A percentile compares a stretch with the other conserved stretches of the same genome.
These are phyloP conservation scores for Muntiacus reevesi DNA, from an alignment of 2,113 vertebrate species.

Conservation along the genomic window DNA sequence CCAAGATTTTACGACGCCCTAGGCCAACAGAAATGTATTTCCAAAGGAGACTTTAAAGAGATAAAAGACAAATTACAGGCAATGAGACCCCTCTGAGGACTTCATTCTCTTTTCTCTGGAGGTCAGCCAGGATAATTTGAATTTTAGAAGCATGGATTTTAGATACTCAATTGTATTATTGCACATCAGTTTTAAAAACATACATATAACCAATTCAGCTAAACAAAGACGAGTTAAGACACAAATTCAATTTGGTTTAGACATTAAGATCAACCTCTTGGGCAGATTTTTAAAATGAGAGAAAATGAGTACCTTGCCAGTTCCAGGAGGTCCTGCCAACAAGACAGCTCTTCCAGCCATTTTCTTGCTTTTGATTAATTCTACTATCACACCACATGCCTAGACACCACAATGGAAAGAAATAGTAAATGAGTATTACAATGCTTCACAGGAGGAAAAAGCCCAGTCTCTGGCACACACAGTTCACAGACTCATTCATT, in stretches of 20 bases:
- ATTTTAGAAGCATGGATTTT: slow-evolving; percentile 30
- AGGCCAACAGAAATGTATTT: slow-evolving; percentile 31
- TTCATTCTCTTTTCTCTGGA: slow-evolving; percentile 40
- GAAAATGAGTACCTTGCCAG: slow-evolving; percentile 91
- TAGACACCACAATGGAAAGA: slow-evolving; percentile 67
- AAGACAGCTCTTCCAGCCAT: slow-evolving; percentile 97
- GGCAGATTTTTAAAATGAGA: not conserved
- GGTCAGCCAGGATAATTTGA: slow-evolving; percentile 47
- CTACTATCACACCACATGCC: slow-evolving; percentile 98
- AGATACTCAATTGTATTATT: not conserved
- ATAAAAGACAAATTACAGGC: slow-evolving; percentile 26
- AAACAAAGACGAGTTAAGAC: slow-evolving; percentile 61
- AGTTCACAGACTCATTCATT: not conserved
- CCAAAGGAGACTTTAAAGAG: slow-evolving; percentile 28
- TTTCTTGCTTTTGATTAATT: slow-evolving; percentile 97
- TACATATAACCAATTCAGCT: slow-evolving; percentile 26
- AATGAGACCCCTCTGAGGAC: not conserved
- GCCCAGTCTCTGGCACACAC: not conserved
- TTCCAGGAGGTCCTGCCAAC: slow-evolving; percentile 96
- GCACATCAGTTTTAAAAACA: slow-evolving; percentile 54
- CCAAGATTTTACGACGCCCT: not conserved
- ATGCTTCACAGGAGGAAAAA: not conserved
- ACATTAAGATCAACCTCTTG: slow-evolving; percentile 36
- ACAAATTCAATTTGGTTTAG: slow-evolving; percentile 51
- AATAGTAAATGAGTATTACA: slow-evolving; percentile 21